These are phyloP conservation scores for Amphiura filiformis DNA, from an alignment of 35 echinoderm and acorn worm species.

Conservation along the genomic window DNA sequence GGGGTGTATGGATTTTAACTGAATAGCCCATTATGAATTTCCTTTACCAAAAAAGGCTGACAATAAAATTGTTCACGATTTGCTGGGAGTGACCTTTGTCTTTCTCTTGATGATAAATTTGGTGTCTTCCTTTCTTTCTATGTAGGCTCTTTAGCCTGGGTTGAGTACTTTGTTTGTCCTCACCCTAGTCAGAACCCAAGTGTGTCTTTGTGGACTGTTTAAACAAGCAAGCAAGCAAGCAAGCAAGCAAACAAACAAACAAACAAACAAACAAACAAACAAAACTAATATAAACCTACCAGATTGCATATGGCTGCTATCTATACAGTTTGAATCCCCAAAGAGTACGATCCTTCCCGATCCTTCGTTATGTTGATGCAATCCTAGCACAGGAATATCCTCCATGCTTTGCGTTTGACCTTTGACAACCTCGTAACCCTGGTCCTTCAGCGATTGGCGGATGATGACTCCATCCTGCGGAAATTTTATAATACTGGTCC, in stretches of 20 bases:
- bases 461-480: constrained; percentile 63
- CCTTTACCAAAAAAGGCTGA: too few relatives aligned
- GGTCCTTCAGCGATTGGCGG: constrained; percentile 73
- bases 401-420: constrained; percentile 52
- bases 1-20: too few relatives aligned
- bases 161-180: too few relatives aligned
- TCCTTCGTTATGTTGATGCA: constrained; percentile 63
- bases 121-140: too few relatives aligned
- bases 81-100: too few relatives aligned
- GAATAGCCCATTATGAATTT: too few relatives aligned
- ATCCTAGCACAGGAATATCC: constrained; percentile 79
- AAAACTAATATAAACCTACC: constrained; percentile 44
- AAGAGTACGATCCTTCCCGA: constrained; percentile 81
- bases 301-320: constrained; percentile 92
- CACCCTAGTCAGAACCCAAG: too few relatives aligned
- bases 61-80: too few relatives aligned
- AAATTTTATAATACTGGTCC: constrained; percentile 83
- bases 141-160: too few relatives aligned
- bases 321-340: constrained; percentile 96
- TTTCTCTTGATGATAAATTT: too few relatives aligned
- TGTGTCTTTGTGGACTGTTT: neutral
- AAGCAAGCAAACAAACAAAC: neutral
- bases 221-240: too few relatives aligned
- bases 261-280: neutral
- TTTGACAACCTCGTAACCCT: constrained; percentile 88